Evolutionary conservation across 2,888 invertebrate species (phyloP).

Genomic region (Notodonta ziczac): DNA sequence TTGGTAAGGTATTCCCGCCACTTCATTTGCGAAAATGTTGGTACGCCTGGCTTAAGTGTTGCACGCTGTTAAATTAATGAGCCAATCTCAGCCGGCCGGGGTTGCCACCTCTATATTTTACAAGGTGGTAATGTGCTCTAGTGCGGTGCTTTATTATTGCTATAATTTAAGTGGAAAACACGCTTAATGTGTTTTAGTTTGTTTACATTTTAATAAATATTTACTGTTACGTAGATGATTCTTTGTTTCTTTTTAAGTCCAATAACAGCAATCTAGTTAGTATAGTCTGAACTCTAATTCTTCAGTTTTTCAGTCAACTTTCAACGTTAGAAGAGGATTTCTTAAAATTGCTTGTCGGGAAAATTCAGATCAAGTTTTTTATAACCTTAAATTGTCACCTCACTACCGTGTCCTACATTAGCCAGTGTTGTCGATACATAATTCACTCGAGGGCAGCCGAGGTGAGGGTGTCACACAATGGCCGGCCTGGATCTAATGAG

Average conservation of each 20-base stretch:
- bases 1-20: constrained; percentile 67
- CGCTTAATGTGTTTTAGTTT: constrained; percentile 2
- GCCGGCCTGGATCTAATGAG: constrained; percentile 27
- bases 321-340: too few relatives aligned
- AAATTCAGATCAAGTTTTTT: too few relatives aligned
- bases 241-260: too few relatives aligned
- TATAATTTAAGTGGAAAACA: constrained; percentile 33
- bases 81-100: constrained; percentile 76
- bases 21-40: constrained; percentile 82
- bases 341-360: too few relatives aligned
- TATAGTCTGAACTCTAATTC: too few relatives aligned
- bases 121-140: constrained; percentile 79
- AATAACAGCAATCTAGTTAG: too few relatives aligned
- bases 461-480: constrained; percentile 29
- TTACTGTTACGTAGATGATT: too few relatives aligned
- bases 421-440: constrained; percentile 34
- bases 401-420: constrained; percentile 7
- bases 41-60: constrained; percentile 81
- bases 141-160: constrained; percentile 47
- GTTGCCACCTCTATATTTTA: constrained; percentile 79
- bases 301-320: too few relatives aligned
- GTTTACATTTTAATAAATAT: neutral
- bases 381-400: too few relatives aligned
- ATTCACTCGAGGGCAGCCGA: constrained; percentile 20
- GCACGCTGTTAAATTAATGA: constrained; percentile 84